phyloP scores from a whole-genome alignment of 2,888 invertebrate species.

The Pomacea canaliculata region DNA sequence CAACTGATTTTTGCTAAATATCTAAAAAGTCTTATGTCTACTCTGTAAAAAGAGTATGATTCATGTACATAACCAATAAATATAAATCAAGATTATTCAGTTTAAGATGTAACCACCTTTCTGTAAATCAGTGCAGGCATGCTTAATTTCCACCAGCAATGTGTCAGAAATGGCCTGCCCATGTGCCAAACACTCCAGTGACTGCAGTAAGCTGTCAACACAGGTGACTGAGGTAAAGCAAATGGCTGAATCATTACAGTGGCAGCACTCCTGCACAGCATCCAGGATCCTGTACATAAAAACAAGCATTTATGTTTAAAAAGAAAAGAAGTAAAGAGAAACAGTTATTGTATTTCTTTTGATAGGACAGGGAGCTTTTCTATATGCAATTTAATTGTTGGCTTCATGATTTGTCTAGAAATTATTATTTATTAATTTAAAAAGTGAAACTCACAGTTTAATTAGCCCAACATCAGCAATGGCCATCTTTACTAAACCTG shows the following conservation, averaged over 20 bases:
- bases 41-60: too few relatives aligned
- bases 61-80: too few relatives aligned
- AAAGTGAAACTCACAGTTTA: conserved; percentile 61
- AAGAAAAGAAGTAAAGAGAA: too few relatives aligned
- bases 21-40: too few relatives aligned
- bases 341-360: too few relatives aligned
- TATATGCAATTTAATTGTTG: too few relatives aligned
- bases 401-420: too few relatives aligned
- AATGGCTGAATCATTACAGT: conserved; percentile 78
- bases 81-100: too few relatives aligned
- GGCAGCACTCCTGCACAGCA: conserved; percentile 92
- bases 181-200: conserved; percentile 83
- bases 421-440: too few relatives aligned
- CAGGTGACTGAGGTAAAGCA: conserved; percentile 67
- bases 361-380: too few relatives aligned
- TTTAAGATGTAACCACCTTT: conserved; percentile 23
- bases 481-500: conserved; percentile 7
- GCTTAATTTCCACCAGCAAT: conserved; percentile 13
- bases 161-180: conserved; percentile 76
- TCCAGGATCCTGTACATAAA: conserved; percentile 82
- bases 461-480: conserved; percentile 62
- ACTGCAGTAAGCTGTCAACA: conserved; percentile 79
- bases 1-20: too few relatives aligned
- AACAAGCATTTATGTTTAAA: background rate
- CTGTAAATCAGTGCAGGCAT: conserved; percentile 14